Evolutionary conservation across 64 coral and sea anemone species (phyloP).

Genomic region (Exaiptasia diaphana): DNA sequence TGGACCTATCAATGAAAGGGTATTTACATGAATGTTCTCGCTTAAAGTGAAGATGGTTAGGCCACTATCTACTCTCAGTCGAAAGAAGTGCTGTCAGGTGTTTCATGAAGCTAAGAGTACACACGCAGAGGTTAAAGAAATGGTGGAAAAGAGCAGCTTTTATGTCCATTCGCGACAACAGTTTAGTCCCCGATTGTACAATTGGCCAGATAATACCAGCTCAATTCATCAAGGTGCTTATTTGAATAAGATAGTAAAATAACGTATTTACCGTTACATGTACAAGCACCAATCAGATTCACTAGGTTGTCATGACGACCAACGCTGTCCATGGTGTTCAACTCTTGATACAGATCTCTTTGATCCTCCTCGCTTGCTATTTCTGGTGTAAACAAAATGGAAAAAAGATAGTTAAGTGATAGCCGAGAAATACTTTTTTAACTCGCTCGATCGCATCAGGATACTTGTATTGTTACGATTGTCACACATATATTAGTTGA

Average conservation of each 20-base stretch:
- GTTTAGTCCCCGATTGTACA: too few species aligned
- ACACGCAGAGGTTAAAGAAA: neutral
- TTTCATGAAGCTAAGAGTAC: neutral
- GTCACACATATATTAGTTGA: too few species aligned
- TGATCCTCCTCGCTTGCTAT: neutral
- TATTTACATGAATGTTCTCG: neutral
- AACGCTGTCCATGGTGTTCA: neutral
- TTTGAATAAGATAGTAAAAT: neutral
- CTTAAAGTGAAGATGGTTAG: neutral
- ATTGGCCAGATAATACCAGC: too few species aligned
- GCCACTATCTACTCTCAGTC: neutral
- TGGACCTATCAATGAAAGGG: neutral
- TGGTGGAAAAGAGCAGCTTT: neutral
- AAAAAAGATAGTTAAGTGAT: neutral
- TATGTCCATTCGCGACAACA: too few species aligned
- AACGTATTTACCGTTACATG: neutral
- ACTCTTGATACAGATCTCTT: neutral
- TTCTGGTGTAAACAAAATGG: neutral
- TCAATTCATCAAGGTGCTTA: too few species aligned
- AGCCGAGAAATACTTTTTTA: too few species aligned
- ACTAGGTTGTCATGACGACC: neutral
- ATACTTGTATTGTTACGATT: too few species aligned
- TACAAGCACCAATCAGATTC: slow-evolving; percentile 7
- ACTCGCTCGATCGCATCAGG: too few species aligned
- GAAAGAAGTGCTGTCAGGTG: neutral